phyloP scores from a whole-genome alignment of 2,888 invertebrate species.

The Phyllotreta cruciferae region DNA sequence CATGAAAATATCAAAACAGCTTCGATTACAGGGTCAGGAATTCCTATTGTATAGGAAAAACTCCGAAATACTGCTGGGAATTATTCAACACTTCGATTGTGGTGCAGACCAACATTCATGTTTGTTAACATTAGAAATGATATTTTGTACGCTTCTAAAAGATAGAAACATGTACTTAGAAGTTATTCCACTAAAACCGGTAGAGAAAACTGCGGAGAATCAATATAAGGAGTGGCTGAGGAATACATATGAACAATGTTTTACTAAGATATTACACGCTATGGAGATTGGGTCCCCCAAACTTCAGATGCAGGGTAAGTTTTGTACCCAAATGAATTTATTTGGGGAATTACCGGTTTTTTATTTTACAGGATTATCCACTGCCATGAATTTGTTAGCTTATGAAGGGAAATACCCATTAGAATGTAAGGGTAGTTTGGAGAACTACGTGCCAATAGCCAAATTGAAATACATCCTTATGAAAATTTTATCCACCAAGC shows the following conservation, averaged over 20 bases:
- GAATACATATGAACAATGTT: conserved; percentile 73
- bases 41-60: conserved; percentile 66
- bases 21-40: conserved; percentile 74
- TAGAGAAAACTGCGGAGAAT: conserved; percentile 66
- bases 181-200: conserved; percentile 66
- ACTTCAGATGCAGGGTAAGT: conserved; percentile 57
- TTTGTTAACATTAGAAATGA: conserved; percentile 73
- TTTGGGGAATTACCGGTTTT: conserved; percentile 2
- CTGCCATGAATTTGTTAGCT: conserved; percentile 75
- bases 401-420: conserved; percentile 75
- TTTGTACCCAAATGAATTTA: neutral
- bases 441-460: conserved; percentile 70
- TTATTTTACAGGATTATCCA: conserved; percentile 66
- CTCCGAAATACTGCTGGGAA: conserved; percentile 71
- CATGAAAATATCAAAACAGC: conserved; percentile 68
- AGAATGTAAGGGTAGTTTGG: conserved; percentile 61
- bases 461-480: conserved; percentile 73
- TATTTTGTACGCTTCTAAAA: conserved; percentile 73
- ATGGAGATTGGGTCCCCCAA: conserved; percentile 58
- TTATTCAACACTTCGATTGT: conserved; percentile 71
- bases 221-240: conserved; percentile 74
- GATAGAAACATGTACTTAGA: conserved; percentile 71
- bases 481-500: conserved; percentile 69
- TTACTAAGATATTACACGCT: conserved; percentile 66
- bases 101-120: conserved; percentile 63